Evolutionary conservation across 64 coral and sea anemone species (phyloP), one percentile per base, ranked within the genome.

Genomic region (Catalaphyllia jardinei): DNA sequence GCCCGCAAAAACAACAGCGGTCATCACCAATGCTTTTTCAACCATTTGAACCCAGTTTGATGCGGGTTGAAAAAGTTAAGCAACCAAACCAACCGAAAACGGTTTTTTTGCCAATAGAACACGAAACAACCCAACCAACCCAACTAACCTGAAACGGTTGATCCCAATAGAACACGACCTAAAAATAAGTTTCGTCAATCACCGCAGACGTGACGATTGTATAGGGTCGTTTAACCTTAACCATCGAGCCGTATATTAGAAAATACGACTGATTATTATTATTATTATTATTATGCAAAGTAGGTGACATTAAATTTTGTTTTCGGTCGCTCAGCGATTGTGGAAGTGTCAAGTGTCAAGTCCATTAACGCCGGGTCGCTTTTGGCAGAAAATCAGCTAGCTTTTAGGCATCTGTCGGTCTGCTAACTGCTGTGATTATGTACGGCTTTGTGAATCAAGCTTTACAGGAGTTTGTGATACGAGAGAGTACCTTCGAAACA

Each of bases 401-500:
- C 42, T 46, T 46, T 46, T 46, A 46, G 42, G 42, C 42, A 46
- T 3, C 4, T 6, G 42, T 46, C 42, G 7, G 42, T 18, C 20
- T 50, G 46, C 15, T 12, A 28, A 4, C 13, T 15, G 42, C 63
- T 46, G 31, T 13, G 42, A 31, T 35, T 7, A 99, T 99, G 97
- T 99, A 99, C 67, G 97, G 97, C 18, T 99, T 95, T 76, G 87
- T 99, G 29, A 95, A 99, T 73, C 91, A 92, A 75, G 97, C 97
- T 19, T 79, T 99, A 20, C 97, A 99, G 69, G 94, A 99, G 87
- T 86, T 95, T 29, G 87, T 99, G 31, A 89, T 92, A 42, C 87
- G 84, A 65, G 94, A 93, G 49, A 95, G 87, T 80, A 94, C 94
- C 30, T 80, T 89, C 5, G 97, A 93, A 17, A 87, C 80, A 72